Conservation (phyloP, 2,113 vertebrate species). For the Nannobrachium achirus region DNA sequence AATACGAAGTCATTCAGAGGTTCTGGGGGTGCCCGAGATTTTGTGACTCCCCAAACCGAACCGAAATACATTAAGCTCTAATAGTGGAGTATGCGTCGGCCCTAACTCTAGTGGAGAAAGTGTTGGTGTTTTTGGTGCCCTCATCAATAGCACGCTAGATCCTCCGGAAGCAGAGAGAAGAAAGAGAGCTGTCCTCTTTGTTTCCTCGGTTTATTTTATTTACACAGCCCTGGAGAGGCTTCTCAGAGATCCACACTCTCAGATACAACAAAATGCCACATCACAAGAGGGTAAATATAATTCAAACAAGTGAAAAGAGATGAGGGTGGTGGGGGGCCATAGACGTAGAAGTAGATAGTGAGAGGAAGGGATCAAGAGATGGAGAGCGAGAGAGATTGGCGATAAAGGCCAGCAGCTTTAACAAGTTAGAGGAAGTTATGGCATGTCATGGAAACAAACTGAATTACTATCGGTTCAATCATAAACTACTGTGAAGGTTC, state of each 20-base stretch:
- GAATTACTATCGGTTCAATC: too few relatives aligned
- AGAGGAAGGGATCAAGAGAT: background rate
- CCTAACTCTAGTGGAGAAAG: background rate
- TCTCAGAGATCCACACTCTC: conserved; percentile 34
- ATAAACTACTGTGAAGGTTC: too few relatives aligned
- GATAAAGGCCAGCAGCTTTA: too few relatives aligned
- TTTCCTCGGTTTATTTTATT: conserved; percentile 32
- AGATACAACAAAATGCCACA: conserved; percentile 30
- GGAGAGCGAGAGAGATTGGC: background rate
- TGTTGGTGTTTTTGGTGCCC: background rate
- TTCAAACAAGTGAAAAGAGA: conserved; percentile 20
- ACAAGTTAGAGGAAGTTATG: too few relatives aligned
- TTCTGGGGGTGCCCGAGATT: too few relatives aligned
- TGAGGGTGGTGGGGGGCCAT: background rate
- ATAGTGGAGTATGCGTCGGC: too few relatives aligned
- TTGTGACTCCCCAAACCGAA: too few relatives aligned
- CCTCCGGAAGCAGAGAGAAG: too few relatives aligned
- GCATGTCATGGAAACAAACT: too few relatives aligned
- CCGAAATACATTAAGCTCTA: too few relatives aligned
- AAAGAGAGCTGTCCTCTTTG: conserved; percentile 5
- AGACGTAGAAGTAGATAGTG: conserved; percentile 4
- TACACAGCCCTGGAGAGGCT: conserved; percentile 13
- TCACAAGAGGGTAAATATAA: conserved; percentile 6
- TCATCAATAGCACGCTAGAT: too few relatives aligned
- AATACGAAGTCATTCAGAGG: too few relatives aligned